phyloP scores from a whole-genome alignment of 2,113 vertebrate species.

The Laticauda laticaudata region DNA sequence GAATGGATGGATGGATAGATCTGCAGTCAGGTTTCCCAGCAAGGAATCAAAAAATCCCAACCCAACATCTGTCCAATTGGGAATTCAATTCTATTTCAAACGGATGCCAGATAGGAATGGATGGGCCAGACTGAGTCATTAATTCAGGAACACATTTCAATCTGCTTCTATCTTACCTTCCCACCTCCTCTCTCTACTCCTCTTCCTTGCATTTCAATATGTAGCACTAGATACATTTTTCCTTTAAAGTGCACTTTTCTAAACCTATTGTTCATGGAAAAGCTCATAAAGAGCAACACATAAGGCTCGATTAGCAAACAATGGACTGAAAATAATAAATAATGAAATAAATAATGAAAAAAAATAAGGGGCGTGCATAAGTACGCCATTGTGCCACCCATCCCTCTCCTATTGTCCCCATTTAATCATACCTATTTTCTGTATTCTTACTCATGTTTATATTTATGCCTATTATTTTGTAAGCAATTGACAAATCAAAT shows the following conservation, averaged over 20 bases:
- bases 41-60: background rate
- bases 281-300: background rate
- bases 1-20: background rate
- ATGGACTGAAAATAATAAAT: background rate
- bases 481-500: no score
- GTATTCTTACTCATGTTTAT: no score
- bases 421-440: no score
- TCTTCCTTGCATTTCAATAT: background rate
- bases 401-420: no score
- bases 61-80: background rate
- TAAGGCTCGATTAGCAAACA: background rate
- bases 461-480: no score
- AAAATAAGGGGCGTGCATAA: no score
- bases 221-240: background rate
- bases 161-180: background rate
- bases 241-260: background rate
- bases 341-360: no score
- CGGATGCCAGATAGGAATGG: background rate
- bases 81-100: background rate
- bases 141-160: background rate
- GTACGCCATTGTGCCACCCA: no score
- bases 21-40: background rate
- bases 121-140: background rate
- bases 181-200: background rate
- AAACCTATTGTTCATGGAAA: background rate